Percentiles rank a stretch among this genome's conserved stretches.
These are phyloP conservation scores for Sicus ferrugineus DNA, from an alignment of 2,888 invertebrate species.

Conservation along the genomic window DNA sequence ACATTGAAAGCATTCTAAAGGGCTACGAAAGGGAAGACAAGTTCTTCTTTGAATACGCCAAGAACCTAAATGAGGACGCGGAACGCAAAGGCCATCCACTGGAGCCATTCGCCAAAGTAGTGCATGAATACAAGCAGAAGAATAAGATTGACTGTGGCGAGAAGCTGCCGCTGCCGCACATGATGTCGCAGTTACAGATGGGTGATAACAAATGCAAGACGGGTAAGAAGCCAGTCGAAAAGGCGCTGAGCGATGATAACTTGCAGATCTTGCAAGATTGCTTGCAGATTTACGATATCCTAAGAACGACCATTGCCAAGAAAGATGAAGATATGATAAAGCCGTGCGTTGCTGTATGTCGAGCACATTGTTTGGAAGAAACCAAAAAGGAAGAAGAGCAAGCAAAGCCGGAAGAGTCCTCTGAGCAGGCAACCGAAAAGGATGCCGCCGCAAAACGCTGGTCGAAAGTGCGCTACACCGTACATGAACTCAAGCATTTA, in stretches of 20 bases:
- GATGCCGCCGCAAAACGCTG: no score
- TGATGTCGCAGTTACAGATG: slow-evolving; percentile 51
- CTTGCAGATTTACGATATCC: slow-evolving; percentile 42
- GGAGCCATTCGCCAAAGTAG: slow-evolving; percentile 55
- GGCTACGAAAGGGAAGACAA: slow-evolving; percentile 51
- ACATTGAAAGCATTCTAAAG: slow-evolving; percentile 41
- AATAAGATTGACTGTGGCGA: slow-evolving; percentile 52
- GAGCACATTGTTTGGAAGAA: neutral
- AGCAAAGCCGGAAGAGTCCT: no score
- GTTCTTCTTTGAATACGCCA: slow-evolving; percentile 56
- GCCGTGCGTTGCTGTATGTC: slow-evolving; percentile 34
- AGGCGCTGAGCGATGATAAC: slow-evolving; percentile 17
- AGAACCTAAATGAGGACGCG: slow-evolving; percentile 52
- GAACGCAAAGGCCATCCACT: slow-evolving; percentile 55
- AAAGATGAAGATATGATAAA: slow-evolving; percentile 40
- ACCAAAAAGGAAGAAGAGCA: no score
- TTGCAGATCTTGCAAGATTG: slow-evolving; percentile 42
- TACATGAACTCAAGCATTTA: slow-evolving; percentile 42
- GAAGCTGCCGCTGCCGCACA: slow-evolving; percentile 50
- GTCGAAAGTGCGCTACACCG: slow-evolving; percentile 41
- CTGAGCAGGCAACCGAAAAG: no score
- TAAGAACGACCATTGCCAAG: slow-evolving; percentile 16
- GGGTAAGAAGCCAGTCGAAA: neutral
- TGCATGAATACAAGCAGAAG: slow-evolving; percentile 51
- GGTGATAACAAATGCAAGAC: slow-evolving; percentile 46